A percentile compares a stretch with the other conserved stretches of the same genome.
phyloP scores from a whole-genome alignment of 92 coral and sea anemone genomes.

The Porites divaricata region DNA sequence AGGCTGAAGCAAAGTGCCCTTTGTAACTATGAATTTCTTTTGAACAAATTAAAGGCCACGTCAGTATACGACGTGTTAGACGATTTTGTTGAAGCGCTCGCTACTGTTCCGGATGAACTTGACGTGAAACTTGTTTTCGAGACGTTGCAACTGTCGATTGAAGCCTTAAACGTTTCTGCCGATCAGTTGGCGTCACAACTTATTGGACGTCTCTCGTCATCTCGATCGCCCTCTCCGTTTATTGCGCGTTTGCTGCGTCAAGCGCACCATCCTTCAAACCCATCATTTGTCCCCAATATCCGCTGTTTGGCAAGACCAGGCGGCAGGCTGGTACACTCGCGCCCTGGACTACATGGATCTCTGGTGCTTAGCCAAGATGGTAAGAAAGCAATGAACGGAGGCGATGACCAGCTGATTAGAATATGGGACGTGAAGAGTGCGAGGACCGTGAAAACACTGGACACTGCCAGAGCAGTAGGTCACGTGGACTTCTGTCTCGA shows the following conservation, averaged over 20 bases:
- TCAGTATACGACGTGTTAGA: slow-evolving; percentile 88
- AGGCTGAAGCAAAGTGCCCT: slow-evolving; percentile 80
- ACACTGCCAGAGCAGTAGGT: slow-evolving; percentile 72
- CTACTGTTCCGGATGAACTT: slow-evolving; percentile 74
- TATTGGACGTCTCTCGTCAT: slow-evolving; percentile 93
- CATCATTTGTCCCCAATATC: slow-evolving; percentile 91
- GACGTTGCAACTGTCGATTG: slow-evolving; percentile 91
- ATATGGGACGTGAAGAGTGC: slow-evolving; percentile 92
- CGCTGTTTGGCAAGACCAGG: slow-evolving; percentile 96
- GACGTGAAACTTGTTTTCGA: slow-evolving; percentile 89
- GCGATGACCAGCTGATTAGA: slow-evolving; percentile 74
- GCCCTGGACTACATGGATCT: slow-evolving; percentile 83
- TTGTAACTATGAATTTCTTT: slow-evolving; percentile 90
- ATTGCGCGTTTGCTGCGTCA: slow-evolving; percentile 92
- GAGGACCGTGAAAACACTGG: slow-evolving; percentile 67
- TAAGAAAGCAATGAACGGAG: slow-evolving; percentile 83
- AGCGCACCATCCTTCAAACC: slow-evolving; percentile 88
- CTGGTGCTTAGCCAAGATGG: slow-evolving; percentile 76
- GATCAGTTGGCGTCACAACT: slow-evolving; percentile 94
- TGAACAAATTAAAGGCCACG: slow-evolving; percentile 75
- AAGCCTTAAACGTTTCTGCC: slow-evolving; percentile 84
- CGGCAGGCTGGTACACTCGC: slow-evolving; percentile 90
- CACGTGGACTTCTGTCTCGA: slow-evolving; percentile 75
- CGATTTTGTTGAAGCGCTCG: slow-evolving; percentile 85
- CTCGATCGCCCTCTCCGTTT: slow-evolving; percentile 84